Conservation (phyloP, 2,113 vertebrate species). For the Choloepus hoffmanni region DNA sequence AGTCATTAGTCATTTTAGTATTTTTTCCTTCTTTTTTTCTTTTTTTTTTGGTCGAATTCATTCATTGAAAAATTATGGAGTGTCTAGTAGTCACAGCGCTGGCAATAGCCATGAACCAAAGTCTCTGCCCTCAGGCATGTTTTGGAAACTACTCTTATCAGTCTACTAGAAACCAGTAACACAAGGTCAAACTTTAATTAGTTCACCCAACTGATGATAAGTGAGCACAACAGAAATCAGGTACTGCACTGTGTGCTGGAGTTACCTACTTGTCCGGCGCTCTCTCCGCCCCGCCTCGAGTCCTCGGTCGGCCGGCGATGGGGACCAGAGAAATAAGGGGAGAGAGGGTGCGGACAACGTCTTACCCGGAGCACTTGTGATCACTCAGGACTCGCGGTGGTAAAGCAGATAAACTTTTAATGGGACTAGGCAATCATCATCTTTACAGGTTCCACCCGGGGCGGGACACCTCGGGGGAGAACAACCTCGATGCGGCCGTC, state of each 20-base stretch:
- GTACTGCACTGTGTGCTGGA: not conserved
- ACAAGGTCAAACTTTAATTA: conserved; percentile 22
- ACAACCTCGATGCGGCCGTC: too few relatives aligned
- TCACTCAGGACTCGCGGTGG: too few relatives aligned
- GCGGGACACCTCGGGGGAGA: too few relatives aligned
- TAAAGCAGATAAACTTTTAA: too few relatives aligned
- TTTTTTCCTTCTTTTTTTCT: not conserved
- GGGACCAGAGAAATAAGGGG: too few relatives aligned
- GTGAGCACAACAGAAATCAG: not conserved
- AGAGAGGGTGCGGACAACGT: too few relatives aligned
- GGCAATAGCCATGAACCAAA: not conserved
- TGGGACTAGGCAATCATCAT: too few relatives aligned
- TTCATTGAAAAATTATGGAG: conserved; percentile 36
- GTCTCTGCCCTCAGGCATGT: not conserved
- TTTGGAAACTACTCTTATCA: not conserved
- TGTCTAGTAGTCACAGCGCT: not conserved
- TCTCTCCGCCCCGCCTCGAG: too few relatives aligned
- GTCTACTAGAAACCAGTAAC: not conserved
- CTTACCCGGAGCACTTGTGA: too few relatives aligned
- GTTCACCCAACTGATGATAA: not conserved
- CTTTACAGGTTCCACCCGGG: too few relatives aligned
- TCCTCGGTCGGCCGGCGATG: too few relatives aligned
- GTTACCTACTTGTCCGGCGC: not conserved
- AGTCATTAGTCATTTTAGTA: too few relatives aligned
- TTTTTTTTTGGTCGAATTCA: not conserved